These are phyloP conservation scores for Capitella teleta DNA, from an alignment of 1,140 invertebrate species.

Conservation along the genomic window DNA sequence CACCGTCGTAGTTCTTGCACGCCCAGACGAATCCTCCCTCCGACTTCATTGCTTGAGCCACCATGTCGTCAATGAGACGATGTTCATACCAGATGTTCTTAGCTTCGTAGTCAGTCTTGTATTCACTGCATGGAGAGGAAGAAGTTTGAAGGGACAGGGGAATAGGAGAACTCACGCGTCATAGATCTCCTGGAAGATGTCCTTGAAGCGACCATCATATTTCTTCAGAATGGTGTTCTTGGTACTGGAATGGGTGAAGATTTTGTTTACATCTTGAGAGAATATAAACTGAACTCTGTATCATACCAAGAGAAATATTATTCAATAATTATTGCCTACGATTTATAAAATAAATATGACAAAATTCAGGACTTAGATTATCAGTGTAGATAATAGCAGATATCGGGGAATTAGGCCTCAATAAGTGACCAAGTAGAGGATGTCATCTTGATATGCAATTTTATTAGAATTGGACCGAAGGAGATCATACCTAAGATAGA, in stretches of 20 bases:
- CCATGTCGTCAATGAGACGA: constrained; percentile 97
- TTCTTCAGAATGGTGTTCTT: constrained; percentile 98
- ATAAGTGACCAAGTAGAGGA: no score
- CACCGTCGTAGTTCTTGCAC: constrained; percentile 98
- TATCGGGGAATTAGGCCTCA: no score
- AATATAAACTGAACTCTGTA: background rate
- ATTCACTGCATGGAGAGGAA: constrained; percentile 52
- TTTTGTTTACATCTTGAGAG: no score
- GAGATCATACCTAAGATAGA: constrained; percentile 67
- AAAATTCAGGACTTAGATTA: no score
- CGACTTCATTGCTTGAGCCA: constrained; percentile 94
- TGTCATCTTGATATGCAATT: no score
- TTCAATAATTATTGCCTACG: no score
- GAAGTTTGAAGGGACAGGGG: background rate
- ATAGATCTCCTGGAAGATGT: constrained; percentile 97
- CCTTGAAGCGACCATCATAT: constrained; percentile 96
- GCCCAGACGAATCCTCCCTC: constrained; percentile 99
- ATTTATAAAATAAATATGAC: no score
- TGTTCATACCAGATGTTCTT: constrained; percentile 93
- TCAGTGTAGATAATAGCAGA: no score
- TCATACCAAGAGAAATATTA: no score
- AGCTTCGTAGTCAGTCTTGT: constrained; percentile 74
- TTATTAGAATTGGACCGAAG: no score
- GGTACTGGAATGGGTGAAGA: constrained; percentile 50
- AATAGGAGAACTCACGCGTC: constrained; percentile 52